These are phyloP conservation scores for Dorcus parallelipipedus DNA, from an alignment of 2,888 invertebrate species.

Conservation along the genomic window DNA sequence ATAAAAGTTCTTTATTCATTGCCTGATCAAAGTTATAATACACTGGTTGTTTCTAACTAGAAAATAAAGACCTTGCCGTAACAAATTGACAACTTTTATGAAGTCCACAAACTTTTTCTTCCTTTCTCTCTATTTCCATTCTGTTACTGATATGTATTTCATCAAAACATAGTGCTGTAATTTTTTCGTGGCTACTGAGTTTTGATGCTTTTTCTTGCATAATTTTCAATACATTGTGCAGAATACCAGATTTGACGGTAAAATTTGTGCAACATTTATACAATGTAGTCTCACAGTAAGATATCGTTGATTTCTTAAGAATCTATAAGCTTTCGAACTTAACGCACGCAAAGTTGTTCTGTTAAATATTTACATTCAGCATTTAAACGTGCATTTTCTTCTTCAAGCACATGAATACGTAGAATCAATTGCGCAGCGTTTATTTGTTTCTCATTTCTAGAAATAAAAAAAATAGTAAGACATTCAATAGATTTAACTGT, in stretches of 20 bases:
- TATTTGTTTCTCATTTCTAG: too few species aligned
- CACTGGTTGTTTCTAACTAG: conserved; percentile 13
- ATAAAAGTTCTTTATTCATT: conserved; percentile 11
- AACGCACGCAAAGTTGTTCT: conserved; percentile 10
- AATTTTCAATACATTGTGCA: conserved; percentile 7
- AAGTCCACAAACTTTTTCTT: background rate
- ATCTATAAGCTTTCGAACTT: conserved; percentile 20
- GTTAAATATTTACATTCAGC: too few species aligned
- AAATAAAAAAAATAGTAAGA: too few species aligned
- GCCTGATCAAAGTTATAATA: conserved; percentile 10
- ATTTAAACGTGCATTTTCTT: too few species aligned
- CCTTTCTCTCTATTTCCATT: background rate
- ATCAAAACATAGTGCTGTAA: conserved; percentile 2
- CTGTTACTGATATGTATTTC: background rate
- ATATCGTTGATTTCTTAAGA: conserved; percentile 5
- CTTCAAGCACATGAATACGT: too few species aligned
- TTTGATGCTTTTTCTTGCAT: conserved; percentile 5
- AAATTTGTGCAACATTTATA: background rate
- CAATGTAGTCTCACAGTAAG: conserved; percentile 3
- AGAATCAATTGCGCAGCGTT: too few species aligned
- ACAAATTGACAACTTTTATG: background rate
- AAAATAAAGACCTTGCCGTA: conserved; percentile 5
- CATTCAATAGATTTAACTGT: too few species aligned
- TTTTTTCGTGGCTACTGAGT: background rate
- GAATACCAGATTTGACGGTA: conserved; percentile 5